These are phyloP conservation scores for Orthonychiurus folsomi DNA, from an alignment of 2,888 invertebrate species.

Conservation along the genomic window DNA sequence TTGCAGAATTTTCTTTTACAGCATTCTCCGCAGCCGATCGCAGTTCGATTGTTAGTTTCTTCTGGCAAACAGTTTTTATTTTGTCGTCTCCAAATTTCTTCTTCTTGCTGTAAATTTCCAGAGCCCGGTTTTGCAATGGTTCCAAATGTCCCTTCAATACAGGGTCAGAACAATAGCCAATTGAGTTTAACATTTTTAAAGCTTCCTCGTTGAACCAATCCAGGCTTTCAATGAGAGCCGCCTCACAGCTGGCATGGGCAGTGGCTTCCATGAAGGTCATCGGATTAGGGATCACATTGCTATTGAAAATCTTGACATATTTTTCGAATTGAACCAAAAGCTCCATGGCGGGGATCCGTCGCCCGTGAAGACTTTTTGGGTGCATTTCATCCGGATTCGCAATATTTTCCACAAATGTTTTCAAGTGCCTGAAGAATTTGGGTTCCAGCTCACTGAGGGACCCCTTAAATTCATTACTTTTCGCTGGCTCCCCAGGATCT, in stretches of 20 bases:
- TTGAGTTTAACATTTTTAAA: neutral
- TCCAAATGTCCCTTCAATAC: neutral
- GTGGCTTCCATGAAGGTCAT: slow-evolving; percentile 14
- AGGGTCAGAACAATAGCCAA: too few relatives aligned
- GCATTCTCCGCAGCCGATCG: too few relatives aligned
- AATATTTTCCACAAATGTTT: slow-evolving; percentile 13
- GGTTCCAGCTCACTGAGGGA: slow-evolving; percentile 12
- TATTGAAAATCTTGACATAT: slow-evolving; percentile 21
- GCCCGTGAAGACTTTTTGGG: slow-evolving; percentile 16
- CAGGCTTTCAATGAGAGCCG: neutral
- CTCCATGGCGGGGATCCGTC: slow-evolving; percentile 12
- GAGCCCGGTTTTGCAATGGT: neutral
- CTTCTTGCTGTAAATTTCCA: neutral
- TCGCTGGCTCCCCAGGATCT: slow-evolving; percentile 64
- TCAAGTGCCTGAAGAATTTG: slow-evolving; percentile 14
- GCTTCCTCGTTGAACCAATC: neutral
- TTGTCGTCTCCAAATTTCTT: neutral
- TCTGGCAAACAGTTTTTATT: neutral
- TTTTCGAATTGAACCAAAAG: slow-evolving; percentile 8
- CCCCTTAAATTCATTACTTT: slow-evolving; percentile 14
- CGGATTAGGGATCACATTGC: slow-evolving; percentile 15
- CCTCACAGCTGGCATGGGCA: neutral
- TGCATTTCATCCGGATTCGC: slow-evolving; percentile 11
- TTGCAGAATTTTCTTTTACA: neutral
- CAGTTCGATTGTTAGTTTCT: neutral